Evolutionary conservation across 2,888 invertebrate genomes (phyloP).

Genomic region (Ceriagrion tenellum): DNA sequence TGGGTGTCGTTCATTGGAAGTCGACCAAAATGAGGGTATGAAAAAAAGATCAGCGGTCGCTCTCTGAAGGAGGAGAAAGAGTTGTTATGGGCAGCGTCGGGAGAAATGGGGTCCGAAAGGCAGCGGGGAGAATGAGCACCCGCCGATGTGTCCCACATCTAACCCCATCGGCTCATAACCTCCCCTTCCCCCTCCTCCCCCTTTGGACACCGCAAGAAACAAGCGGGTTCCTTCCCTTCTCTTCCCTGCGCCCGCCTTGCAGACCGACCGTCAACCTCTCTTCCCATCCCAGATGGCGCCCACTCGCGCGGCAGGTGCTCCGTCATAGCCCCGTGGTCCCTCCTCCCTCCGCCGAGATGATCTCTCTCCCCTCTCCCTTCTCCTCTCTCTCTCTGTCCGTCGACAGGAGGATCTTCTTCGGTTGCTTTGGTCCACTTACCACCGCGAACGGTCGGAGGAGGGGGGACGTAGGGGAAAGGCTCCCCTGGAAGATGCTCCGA

Average conservation of each 20-base stretch:
- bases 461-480: neutral
- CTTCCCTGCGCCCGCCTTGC: neutral
- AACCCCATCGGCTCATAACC: neutral
- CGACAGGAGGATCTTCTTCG: neutral
- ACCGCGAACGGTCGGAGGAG: neutral
- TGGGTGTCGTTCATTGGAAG: neutral
- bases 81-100: neutral
- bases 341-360: neutral
- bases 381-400: neutral
- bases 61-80: neutral
- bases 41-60: neutral
- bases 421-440: conserved; percentile 27
- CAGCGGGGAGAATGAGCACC: neutral
- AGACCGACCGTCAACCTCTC: neutral
- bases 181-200: neutral
- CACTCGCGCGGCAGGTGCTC: neutral
- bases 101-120: conserved; percentile 9
- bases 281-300: neutral
- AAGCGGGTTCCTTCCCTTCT: neutral
- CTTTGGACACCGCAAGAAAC: neutral
- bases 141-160: neutral
- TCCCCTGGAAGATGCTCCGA: neutral
- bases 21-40: conserved; percentile 29
- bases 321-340: neutral
- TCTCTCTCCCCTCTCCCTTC: neutral